Evolutionary conservation across 2,888 invertebrate species (phyloP), one percentile per base, ranked within the genome.

Genomic region (Archaeoteleia sp.): DNA sequence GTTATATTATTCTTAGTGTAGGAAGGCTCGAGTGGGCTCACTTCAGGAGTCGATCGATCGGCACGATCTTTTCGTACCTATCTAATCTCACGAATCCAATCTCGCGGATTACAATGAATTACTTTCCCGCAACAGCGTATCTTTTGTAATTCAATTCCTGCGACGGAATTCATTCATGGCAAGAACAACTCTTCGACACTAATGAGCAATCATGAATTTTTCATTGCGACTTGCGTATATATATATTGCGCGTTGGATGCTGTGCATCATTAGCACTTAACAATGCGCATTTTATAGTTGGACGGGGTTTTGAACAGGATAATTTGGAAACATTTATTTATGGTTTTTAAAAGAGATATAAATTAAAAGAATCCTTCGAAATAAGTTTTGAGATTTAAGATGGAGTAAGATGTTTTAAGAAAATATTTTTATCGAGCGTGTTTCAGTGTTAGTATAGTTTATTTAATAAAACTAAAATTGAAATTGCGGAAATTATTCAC

Each of bases 1-100:
- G 68, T 66, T 77, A 79, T 82, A 79, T 82, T 82, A 79, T 82
- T 82, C 82, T 81, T 81, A 76, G 77, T 76, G 78, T 75, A 76
- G 77, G 73, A 79, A 80, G 77, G 77, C 78, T 82, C 77, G 72
- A 82, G 82, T 77, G 74, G 78, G 74, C 75, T 75, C 73, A 74
- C 76, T 79, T 73, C 73, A 74, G 55, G 70, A 71, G 74, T 76
- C 77, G 75, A 81, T 81, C 78, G 82, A 82, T 82, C 78, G 78
- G 73, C 75, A 61, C 68, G 65, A 72, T 73, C 69, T 68, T 65
- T 71, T 70, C 63, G 53, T 63, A 62, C 37, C 58, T 40, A 60
- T 58, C 63, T 69, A 60, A 69, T 68, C 62, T 68, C 4, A 51
- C 53, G 48, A 58, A 58, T 49, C 54, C 46, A 35, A 67, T 58